Base-by-base conservation (phyloP, 1,140 invertebrate genomes). In the Drosophila lini region DNA sequence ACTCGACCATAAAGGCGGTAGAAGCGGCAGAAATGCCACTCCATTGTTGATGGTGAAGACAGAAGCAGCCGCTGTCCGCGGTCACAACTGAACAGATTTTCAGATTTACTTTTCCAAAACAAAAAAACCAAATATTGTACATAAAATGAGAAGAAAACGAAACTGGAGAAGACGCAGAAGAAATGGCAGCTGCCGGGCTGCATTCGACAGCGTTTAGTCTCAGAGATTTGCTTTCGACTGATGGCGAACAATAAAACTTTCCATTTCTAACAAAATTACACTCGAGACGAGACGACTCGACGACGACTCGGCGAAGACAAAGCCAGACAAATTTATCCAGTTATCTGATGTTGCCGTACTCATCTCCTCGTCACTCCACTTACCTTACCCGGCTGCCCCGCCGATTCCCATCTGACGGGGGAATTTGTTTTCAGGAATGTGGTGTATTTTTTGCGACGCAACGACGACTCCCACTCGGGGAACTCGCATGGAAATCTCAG, bases 181-280 rank as follows among this genome's bases (percentile, higher is more conserved):
- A 57, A 70, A 65, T 52, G 58, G 28, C 73, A 75, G 64, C 79
- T 67, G 64, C 34, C 19, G 61, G 70, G 75, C 73, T 85, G 82
- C 74, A 81, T 81, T 74, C 74, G 45, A 71, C 69, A 88, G 38
- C 83, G 56, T 83, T 86, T 88, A 83, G 82, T 82, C 61, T 64
- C 68, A 80, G 83, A 79, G 67, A 80, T 88, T 86, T 77, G 71
- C 71, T 82, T 88, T 77, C 70, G 65, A 79, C 65, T 70, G 64
- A 81, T 78, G 63, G 69, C 73, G 38, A 71, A 86, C 83, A 88
- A 86, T 83, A 83, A 85, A 86, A 86, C 83, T 86, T 86, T 86
- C 83, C 83, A 88, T 86, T 86, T 89, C 80, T 69, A 86, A 83
- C 75, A 86, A 86, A 82, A 86, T 84, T 85, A 80, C 77, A 69